Conservation (phyloP, 2,797 vertebrate species). For the Huso huso region DNA sequence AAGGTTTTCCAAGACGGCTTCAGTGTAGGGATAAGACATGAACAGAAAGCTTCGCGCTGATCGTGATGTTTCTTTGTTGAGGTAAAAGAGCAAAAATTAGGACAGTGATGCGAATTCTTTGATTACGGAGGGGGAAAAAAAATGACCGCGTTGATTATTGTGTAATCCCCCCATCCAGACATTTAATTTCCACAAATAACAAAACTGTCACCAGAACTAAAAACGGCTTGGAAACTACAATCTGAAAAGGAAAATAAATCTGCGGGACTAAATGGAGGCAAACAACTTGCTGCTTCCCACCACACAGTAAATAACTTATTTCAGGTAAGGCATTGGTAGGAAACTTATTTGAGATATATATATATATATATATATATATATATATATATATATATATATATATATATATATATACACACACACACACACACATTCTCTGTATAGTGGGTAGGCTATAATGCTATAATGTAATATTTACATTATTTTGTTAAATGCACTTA, state of each 20-base stretch:
- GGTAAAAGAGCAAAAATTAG: constrained; percentile 3
- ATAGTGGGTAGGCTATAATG: no score
- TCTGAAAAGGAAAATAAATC: constrained; percentile 8
- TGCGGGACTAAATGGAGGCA: constrained; percentile 17
- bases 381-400: no score
- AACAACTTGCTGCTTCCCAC: constrained; percentile 6
- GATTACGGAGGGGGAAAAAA: constrained; percentile 1
- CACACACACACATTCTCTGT: no score
- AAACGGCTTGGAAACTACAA: constrained; percentile 15
- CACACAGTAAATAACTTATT: no score
- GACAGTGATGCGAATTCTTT: neutral
- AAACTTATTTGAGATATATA: no score
- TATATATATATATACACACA: no score
- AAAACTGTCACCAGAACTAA: constrained; percentile 16
- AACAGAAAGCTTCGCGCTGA: neutral
- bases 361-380: no score
- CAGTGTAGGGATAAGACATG: neutral
- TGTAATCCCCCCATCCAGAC: neutral
- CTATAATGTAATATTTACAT: no score
- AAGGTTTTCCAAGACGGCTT: constrained; percentile 42
- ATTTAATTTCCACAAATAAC: constrained; percentile 8
- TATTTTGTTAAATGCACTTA: no score
- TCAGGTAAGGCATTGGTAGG: no score
- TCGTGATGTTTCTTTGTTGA: constrained; percentile 5
- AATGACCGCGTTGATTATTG: constrained; percentile 13